Evolutionary conservation across 2,888 invertebrate genomes (phyloP).

Genomic region (Brachylomia viminalis): DNA sequence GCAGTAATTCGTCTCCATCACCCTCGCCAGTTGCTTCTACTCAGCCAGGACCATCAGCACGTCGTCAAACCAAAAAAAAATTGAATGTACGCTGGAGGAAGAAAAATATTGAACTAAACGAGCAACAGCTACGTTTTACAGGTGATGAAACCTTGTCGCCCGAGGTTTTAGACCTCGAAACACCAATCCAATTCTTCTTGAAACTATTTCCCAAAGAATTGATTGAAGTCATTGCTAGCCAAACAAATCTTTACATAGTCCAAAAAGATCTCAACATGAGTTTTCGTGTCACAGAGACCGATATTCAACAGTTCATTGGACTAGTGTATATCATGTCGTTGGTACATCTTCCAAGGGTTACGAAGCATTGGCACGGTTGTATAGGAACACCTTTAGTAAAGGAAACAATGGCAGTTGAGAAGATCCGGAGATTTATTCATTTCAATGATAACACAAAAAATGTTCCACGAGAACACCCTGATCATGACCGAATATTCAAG

Average conservation of each 20-base stretch:
- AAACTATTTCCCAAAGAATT: conserved; percentile 8
- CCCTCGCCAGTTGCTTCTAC: too few relatives aligned
- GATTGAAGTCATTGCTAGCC: not conserved
- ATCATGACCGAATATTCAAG: conserved; percentile 1
- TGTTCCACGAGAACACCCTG: conserved; percentile 4
- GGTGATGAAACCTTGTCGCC: conserved; percentile 9
- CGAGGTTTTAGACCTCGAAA: conserved; percentile 7
- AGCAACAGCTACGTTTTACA: conserved; percentile 13
- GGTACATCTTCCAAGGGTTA: conserved; percentile 7
- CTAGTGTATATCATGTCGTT: conserved; percentile 7
- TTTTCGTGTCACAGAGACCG: conserved; percentile 2
- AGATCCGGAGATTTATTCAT: conserved; percentile 4
- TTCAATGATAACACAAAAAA: conserved; percentile 5
- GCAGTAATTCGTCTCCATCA: too few relatives aligned
- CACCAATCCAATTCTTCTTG: not conserved
- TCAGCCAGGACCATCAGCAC: not conserved
- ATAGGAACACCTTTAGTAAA: conserved; percentile 9
- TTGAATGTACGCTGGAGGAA: conserved; percentile 7
- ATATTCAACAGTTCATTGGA: conserved; percentile 3
- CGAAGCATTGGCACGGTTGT: not conserved
- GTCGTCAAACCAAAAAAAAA: conserved; percentile 5
- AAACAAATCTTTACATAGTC: conserved; percentile 7
- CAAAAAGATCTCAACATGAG: not conserved
- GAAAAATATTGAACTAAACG: not conserved
- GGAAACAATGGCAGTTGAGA: conserved; percentile 9